A percentile compares a stretch with the other conserved stretches of the same genome.
phyloP scores from a whole-genome alignment of 2,113 vertebrate species.

The Malaclemys terrapin region DNA sequence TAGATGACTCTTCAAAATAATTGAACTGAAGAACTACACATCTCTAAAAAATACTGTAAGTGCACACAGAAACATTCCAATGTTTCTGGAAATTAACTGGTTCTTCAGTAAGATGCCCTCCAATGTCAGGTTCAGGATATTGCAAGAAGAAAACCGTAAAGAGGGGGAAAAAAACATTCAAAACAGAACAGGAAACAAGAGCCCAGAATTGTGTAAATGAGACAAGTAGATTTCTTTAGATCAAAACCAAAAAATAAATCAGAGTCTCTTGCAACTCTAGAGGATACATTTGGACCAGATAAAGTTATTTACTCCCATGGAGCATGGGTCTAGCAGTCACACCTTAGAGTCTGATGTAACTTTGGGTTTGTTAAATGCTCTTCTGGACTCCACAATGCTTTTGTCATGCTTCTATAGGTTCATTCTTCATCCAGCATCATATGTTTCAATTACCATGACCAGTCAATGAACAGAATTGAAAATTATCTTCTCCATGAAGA shows the following conservation, averaged over 20 bases:
- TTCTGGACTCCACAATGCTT: accelerated
- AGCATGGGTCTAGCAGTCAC: not conserved
- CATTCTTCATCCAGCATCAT: not conserved
- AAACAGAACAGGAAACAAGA: not conserved
- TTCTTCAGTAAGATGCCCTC: not conserved
- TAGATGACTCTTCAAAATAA: not conserved
- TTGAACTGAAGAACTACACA: not conserved
- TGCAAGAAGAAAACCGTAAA: not conserved
- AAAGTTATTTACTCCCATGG: not conserved
- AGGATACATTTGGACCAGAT: accelerated
- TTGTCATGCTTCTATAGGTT: not conserved
- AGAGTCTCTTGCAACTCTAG: not conserved
- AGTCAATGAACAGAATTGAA: not conserved
- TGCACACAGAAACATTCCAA: not conserved
- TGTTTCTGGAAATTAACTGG: not conserved
- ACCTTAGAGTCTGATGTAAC: not conserved
- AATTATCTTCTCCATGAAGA: not conserved
- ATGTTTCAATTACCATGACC: accelerated
- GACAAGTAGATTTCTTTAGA: not conserved
- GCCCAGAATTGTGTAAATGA: not conserved
- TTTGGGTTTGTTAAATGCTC: not conserved
- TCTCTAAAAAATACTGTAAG: not conserved
- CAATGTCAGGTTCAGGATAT: not conserved
- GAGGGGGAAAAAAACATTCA: not conserved
- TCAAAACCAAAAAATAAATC: not conserved